Conservation (phyloP, 2,113 vertebrate species). For the Indri indri region DNA sequence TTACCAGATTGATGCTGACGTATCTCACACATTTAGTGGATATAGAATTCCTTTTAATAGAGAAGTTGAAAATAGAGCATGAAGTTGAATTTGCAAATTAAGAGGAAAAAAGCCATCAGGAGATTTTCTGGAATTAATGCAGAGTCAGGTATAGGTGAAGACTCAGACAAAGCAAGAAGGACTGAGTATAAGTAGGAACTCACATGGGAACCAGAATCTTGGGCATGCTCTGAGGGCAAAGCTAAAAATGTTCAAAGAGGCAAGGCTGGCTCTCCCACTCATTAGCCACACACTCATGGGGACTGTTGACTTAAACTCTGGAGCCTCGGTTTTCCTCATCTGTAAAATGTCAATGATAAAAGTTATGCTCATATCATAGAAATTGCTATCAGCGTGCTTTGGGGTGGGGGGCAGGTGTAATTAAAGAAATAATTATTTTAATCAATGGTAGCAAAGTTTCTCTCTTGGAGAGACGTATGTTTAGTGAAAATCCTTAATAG, state of each 20-base stretch:
- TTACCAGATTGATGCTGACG: background rate
- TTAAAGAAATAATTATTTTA: background rate
- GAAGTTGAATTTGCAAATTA: conserved; percentile 1
- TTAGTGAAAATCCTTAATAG: background rate
- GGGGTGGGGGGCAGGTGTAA: background rate
- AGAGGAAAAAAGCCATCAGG: background rate
- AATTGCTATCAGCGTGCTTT: background rate
- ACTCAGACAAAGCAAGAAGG: background rate
- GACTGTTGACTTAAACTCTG: background rate
- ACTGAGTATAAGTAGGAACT: background rate
- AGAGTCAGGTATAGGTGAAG: background rate
- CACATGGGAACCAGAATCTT: background rate
- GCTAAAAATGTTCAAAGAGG: background rate
- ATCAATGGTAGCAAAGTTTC: background rate
- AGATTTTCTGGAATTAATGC: background rate
- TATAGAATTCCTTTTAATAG: conserved; percentile 4
- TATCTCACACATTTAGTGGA: background rate
- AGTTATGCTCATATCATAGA: background rate
- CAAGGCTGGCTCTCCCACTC: background rate
- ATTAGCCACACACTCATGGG: background rate
- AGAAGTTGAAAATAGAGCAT: background rate
- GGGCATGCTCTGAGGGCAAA: background rate
- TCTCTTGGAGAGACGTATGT: background rate
- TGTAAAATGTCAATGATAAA: background rate
- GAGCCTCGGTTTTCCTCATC: background rate